A percentile compares a stretch with the other conserved stretches of the same genome.
Conservation (phyloP, 2,113 vertebrate species). For the Mystacornis crossleyi region DNA sequence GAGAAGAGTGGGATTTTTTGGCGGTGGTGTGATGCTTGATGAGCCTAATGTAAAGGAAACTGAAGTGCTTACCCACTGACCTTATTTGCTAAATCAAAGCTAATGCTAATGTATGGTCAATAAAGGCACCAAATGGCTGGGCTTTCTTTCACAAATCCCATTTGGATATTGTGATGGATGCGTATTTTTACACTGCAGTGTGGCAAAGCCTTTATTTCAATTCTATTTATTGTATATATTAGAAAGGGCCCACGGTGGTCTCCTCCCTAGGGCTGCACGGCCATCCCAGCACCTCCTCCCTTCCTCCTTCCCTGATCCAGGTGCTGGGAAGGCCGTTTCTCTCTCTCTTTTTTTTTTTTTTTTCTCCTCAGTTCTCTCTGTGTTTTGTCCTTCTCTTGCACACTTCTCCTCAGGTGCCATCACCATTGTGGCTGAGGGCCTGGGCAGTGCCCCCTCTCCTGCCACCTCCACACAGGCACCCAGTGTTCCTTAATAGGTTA, state of each 20-base stretch:
- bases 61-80: not conserved
- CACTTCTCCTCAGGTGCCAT: not conserved
- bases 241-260: fast-evolving
- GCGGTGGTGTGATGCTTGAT: not conserved
- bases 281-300: not conserved
- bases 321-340: not conserved
- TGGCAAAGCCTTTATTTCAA: not conserved
- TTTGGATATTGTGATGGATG: not conserved
- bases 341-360: not conserved
- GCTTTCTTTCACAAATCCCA: not conserved
- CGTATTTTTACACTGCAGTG: not conserved
- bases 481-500: fast-evolving
- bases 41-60: not conserved
- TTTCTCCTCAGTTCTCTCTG: not conserved
- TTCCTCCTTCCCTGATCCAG: not conserved
- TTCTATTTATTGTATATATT: not conserved
- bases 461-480: fast-evolving
- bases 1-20: fast-evolving
- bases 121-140: not conserved
- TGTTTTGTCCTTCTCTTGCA: not conserved
- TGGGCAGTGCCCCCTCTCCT: fast-evolving
- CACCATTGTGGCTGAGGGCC: not conserved
- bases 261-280: not conserved
- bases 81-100: not conserved
- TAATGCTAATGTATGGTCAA: not conserved